phyloP scores from a whole-genome alignment of 2,888 invertebrate genomes.

The Hofmannophila pseudospretella region DNA sequence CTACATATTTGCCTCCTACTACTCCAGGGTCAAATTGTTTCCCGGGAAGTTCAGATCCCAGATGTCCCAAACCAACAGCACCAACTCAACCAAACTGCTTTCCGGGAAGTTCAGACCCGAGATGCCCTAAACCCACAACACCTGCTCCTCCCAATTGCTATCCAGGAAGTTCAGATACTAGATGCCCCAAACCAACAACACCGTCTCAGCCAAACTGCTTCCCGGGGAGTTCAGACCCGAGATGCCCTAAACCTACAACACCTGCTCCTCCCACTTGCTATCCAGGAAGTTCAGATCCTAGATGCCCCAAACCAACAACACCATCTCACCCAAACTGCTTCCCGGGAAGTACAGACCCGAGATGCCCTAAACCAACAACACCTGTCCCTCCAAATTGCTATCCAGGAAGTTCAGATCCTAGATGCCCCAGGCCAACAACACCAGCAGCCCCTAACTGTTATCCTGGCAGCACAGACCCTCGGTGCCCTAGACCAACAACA shows the following conservation, averaged over 20 bases:
- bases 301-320: slow-evolving; percentile 23
- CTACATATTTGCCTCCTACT: slow-evolving; percentile 31
- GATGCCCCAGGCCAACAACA: slow-evolving; percentile 33
- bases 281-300: slow-evolving; percentile 30
- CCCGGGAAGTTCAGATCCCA: slow-evolving; percentile 28
- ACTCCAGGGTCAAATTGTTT: slow-evolving; percentile 21
- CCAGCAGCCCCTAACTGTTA: slow-evolving; percentile 16
- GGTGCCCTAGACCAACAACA: slow-evolving; percentile 24
- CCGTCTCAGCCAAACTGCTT: slow-evolving; percentile 27
- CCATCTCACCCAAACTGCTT: slow-evolving; percentile 21
- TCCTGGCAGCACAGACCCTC: slow-evolving; percentile 24
- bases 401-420: slow-evolving; percentile 19
- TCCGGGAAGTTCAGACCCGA: slow-evolving; percentile 26
- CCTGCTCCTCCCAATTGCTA: slow-evolving; percentile 26
- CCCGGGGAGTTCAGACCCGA: slow-evolving; percentile 26
- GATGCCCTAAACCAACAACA: slow-evolving; percentile 35
- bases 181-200: slow-evolving; percentile 27
- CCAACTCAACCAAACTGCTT: slow-evolving; percentile 26
- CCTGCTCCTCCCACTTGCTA: slow-evolving; percentile 26
- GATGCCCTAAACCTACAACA: slow-evolving; percentile 31
- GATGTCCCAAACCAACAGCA: slow-evolving; percentile 29
- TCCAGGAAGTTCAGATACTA: slow-evolving; percentile 29
- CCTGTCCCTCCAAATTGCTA: slow-evolving; percentile 23
- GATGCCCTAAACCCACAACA: slow-evolving; percentile 31
- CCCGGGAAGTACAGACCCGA: slow-evolving; percentile 32